Base-by-base conservation (phyloP, 2,797 vertebrate genomes). In the Acrocephalus scirpaceus region DNA sequence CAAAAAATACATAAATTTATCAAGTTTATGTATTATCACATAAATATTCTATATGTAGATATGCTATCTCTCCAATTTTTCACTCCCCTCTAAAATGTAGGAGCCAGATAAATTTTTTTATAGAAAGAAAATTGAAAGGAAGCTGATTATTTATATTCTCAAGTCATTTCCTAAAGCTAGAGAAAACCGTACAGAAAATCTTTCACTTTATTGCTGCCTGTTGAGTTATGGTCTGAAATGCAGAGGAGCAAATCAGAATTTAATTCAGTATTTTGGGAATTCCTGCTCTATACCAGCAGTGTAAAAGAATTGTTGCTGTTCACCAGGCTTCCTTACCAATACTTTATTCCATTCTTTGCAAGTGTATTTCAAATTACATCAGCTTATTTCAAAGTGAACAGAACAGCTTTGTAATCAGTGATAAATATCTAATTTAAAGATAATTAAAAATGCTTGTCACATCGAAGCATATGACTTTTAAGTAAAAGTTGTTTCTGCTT, bases 401-500 rank as follows among this genome's bases (percentile, higher is more conserved):
- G 78, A 72, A 23, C 44, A 65, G 47, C 82, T 86, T 84, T 61
- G 58, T 90, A 74, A 96, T 93, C 72, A 71, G 60, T 70, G 76
- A 92, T 93, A 90, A 96, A 90, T 93, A 88, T 65, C 91, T 86
- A 71, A 86, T 90, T 53, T 72, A 36, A 72, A 79, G 69, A 23
- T 50, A 80, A 86, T 91, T 93, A 74, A 78, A 89, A 86, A 62
- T 65, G 32, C 65, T 71, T 69, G 66, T 87, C 32, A 38, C 80
- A 34, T 30, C 12, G 64, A 85, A 70, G 57, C 77, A 40, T 87
- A 58, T 79, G 79, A 90, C 94, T 92, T 96, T 97, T 94, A 83
- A 95, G 90, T 95, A 84, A 95, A 97, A 97, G 93, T 96, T 90
- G 93, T 93, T 96, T 85, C 65, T 91, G 57, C 93, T 97, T 93